Conservation (phyloP, 2,888 invertebrate genomes). For the Ischnura elegans region DNA sequence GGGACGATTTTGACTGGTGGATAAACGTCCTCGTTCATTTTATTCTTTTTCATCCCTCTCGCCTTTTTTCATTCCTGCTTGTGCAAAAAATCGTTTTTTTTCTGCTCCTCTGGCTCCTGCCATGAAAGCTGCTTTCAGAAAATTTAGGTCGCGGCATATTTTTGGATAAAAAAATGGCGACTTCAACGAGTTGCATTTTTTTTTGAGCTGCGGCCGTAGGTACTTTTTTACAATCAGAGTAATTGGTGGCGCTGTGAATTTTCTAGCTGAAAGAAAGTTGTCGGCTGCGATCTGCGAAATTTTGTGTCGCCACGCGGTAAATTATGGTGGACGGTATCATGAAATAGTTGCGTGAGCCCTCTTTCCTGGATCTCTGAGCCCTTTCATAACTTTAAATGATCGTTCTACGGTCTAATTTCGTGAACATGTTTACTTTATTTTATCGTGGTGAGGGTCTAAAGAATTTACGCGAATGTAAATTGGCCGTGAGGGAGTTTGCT, state of each 20-base stretch:
- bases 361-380: too few relatives aligned
- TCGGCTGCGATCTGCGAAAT: neutral
- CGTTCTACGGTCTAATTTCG: too few relatives aligned
- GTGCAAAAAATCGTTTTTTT: neutral
- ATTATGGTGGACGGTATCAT: too few relatives aligned
- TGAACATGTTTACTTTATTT: too few relatives aligned
- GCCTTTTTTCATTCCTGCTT: neutral
- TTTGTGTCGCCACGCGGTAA: neutral
- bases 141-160: constrained; percentile 29
- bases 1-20: constrained; percentile 30
- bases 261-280: neutral
- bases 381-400: too few relatives aligned
- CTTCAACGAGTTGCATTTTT: neutral
- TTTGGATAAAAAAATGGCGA: neutral
- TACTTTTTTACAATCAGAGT: neutral
- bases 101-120: neutral
- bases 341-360: too few relatives aligned
- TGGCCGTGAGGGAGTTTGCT: too few relatives aligned
- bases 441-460: too few relatives aligned
- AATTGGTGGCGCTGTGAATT: neutral
- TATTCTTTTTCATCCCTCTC: neutral
- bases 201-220: neutral
- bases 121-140: constrained; percentile 51
- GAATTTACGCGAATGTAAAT: too few relatives aligned
- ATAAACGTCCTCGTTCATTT: constrained; percentile 3